phyloP scores from a whole-genome alignment of 2,797 vertebrate genomes.

The Manis pentadactyla region DNA sequence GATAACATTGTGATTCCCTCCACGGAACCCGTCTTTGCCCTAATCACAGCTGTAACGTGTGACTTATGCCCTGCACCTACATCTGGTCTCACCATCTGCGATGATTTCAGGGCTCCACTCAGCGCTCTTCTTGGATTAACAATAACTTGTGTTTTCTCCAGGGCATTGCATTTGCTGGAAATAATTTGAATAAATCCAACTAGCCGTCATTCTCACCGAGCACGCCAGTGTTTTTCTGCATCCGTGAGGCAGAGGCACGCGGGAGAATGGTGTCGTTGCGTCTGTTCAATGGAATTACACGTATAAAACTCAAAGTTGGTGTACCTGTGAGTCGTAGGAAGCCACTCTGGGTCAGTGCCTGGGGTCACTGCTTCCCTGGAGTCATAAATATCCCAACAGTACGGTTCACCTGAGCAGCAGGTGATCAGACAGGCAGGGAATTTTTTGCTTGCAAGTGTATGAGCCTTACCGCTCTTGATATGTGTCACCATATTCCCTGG shows the following conservation, averaged over 20 bases:
- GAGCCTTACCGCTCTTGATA: accelerated
- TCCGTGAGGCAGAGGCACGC: not conserved
- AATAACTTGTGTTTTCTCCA: not conserved
- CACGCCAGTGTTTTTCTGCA: accelerated
- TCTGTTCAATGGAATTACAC: accelerated
- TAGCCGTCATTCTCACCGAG: not conserved
- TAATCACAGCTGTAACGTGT: not conserved
- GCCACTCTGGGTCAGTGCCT: accelerated
- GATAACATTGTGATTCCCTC: not conserved
- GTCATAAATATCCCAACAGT: accelerated
- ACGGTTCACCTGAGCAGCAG: accelerated
- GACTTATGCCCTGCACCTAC: not conserved
- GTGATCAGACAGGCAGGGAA: not conserved
- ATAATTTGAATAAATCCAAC: not conserved
- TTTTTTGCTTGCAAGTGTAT: accelerated
- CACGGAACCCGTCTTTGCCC: not conserved
- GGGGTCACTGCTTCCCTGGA: accelerated
- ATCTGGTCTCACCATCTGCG: not conserved
- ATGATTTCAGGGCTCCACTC: not conserved
- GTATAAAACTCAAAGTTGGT: accelerated
- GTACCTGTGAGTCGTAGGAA: accelerated
- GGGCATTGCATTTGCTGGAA: not conserved
- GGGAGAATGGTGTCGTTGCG: accelerated
- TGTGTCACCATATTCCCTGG: too few species aligned
- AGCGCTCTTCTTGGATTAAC: not conserved